phyloP scores from a whole-genome alignment of 2,113 vertebrate genomes.

The Halichoeres trimaculatus region DNA sequence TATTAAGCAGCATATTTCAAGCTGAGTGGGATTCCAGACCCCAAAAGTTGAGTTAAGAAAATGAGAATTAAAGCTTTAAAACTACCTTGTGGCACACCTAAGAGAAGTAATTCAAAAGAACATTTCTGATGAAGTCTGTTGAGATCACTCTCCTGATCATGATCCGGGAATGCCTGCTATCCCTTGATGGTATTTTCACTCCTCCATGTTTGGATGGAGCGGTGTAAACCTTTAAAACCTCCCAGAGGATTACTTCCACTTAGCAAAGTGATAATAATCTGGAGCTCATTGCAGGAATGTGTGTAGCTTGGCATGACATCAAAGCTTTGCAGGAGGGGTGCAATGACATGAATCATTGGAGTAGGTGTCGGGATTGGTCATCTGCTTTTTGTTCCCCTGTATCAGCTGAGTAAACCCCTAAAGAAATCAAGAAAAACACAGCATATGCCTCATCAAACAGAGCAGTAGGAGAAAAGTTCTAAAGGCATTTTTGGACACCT shows the following conservation, averaged over 20 bases:
- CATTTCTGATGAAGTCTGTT: not conserved
- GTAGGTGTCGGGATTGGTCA: constrained; percentile 52
- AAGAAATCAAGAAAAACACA: constrained; percentile 5
- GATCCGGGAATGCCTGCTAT: constrained; percentile 11
- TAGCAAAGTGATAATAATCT: constrained; percentile 71
- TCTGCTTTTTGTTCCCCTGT: constrained; percentile 55
- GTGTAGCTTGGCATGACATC: constrained; percentile 63
- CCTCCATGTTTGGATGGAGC: constrained; percentile 30
- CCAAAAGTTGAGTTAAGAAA: constrained; percentile 1
- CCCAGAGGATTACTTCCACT: constrained; percentile 60
- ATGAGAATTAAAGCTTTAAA: not conserved
- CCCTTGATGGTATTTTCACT: constrained; percentile 21
- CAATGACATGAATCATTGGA: constrained; percentile 57
- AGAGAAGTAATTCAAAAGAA: not conserved
- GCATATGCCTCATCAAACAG: constrained; percentile 29
- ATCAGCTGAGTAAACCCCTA: constrained; percentile 37
- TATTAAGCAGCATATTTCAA: not conserved
- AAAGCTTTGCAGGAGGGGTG: constrained; percentile 57
- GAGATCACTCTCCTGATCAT: not conserved
- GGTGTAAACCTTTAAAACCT: constrained; percentile 41
- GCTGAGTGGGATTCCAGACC: not conserved
- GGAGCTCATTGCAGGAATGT: constrained; percentile 63
- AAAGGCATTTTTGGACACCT: constrained; percentile 17
- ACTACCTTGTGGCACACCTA: not conserved
- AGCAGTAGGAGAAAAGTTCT: constrained; percentile 28